Evolutionary conservation across 2,113 vertebrate species (phyloP), one percentile per base, ranked within the genome.

Genomic region (Bubo scandiacus): DNA sequence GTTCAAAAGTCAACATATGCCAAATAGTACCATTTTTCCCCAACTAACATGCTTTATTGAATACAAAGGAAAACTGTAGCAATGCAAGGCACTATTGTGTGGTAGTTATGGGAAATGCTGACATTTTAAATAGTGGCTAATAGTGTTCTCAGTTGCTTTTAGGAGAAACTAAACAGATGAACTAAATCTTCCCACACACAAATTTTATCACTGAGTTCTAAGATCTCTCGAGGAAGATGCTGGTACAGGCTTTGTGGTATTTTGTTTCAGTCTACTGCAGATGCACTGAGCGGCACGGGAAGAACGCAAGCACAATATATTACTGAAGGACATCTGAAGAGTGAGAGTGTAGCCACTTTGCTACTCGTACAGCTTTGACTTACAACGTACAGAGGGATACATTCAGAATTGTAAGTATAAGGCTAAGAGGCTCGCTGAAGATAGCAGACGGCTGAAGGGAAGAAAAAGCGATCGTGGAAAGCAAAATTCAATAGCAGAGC

Each of bases 331-430:
- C 93, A 79, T 81, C 26, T 91, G 95, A 94, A 86, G 79, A 92
- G 22, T 92, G 81, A 49, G 77, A 81, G 90, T 3, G 0, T 11
- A 59, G 61, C 38, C 59, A 38, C 66, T 59, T 81, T 68, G 83
- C 59, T 77, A 49, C 65, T 55, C 14, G 2, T 63, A 34, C 70
- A 85, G 84, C 93, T 94, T 85, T 66, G 97, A 88, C 80, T 96
- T 93, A 96, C 51, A 81, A 74, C 34, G 82, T 93, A 90, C 43
- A 95, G 52, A 83, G 51, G 47, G 86, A 74, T 72, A 96, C 90
- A 82, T 66, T 93, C 93, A 94, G 95, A 97, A 95, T 85, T 96
- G 8, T 79, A 96, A 96, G 55, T 92, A 70, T 68, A 96, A 93
- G 95, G 57, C 75, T 93, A 77, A 91, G 73, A 88, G 78, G 82